phyloP scores from a whole-genome alignment of 2,888 invertebrate genomes.

The Carterocephalus palaemon region DNA sequence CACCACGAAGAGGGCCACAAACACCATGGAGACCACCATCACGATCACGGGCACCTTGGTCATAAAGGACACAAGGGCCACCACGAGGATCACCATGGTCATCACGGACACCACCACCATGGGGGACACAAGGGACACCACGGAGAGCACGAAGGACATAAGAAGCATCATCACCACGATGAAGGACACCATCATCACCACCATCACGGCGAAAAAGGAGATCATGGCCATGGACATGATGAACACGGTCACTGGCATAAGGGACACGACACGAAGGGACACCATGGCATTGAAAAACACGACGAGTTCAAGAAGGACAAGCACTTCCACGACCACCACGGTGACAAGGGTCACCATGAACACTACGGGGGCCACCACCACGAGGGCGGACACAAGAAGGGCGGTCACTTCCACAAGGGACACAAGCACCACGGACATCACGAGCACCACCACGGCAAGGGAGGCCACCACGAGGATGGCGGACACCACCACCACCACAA shows the following conservation, averaged over 20 bases:
- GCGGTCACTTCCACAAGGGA: conserved; percentile 87
- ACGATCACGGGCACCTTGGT: conserved; percentile 81
- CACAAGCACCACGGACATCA: conserved; percentile 87
- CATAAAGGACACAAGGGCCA: conserved; percentile 84
- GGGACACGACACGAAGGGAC: conserved; percentile 90
- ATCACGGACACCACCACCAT: conserved; percentile 85
- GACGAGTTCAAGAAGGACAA: too few species aligned
- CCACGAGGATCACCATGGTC: conserved; percentile 82
- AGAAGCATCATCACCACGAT: conserved; percentile 81
- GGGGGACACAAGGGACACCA: conserved; percentile 80
- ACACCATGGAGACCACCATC: conserved; percentile 81
- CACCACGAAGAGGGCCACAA: conserved; percentile 81
- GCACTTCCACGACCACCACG: conserved; percentile 90
- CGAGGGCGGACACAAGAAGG: conserved; percentile 87
- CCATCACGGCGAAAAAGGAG: conserved; percentile 81
- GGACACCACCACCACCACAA: conserved; percentile 87
- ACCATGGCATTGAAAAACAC: conserved; percentile 89
- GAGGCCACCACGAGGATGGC: conserved; percentile 86
- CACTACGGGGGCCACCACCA: conserved; percentile 88
- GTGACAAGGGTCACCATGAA: conserved; percentile 86
- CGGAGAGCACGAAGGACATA: conserved; percentile 81
- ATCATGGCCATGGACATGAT: conserved; percentile 76
- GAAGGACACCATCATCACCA: conserved; percentile 82
- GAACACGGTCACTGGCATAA: conserved; percentile 86
- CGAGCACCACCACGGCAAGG: conserved; percentile 87